Conservation (phyloP, 1,140 invertebrate species). For the Gryon sp. region DNA sequence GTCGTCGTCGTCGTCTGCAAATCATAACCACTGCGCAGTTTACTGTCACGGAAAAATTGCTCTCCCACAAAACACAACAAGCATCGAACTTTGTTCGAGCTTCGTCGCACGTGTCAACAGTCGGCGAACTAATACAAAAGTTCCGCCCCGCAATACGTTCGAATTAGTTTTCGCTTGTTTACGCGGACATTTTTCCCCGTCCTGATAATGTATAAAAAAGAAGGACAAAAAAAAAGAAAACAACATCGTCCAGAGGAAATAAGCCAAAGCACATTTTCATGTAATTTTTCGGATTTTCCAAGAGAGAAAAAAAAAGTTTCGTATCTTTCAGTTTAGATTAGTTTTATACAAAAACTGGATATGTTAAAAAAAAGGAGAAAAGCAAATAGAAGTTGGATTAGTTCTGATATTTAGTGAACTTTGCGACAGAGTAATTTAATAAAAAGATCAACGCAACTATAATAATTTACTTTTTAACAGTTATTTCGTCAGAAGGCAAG, state of each 20-base stretch:
- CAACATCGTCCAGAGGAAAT: conserved; percentile 19
- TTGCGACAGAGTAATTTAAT: too few relatives aligned
- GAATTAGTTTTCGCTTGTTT: conserved; percentile 46
- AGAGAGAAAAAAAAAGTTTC: too few relatives aligned
- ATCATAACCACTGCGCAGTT: conserved; percentile 22
- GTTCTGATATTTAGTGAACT: too few relatives aligned
- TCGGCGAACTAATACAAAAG: conserved; percentile 39
- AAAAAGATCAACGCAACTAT: too few relatives aligned
- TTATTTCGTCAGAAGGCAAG: too few relatives aligned
- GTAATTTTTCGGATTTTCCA: too few relatives aligned
- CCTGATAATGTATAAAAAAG: conserved; percentile 20
- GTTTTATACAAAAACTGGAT: too few relatives aligned
- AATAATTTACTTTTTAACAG: too few relatives aligned
- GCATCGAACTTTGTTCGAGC: conserved; percentile 19
- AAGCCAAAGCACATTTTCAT: conserved; percentile 1
- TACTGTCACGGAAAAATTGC: conserved; percentile 36
- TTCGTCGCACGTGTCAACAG: conserved; percentile 42
- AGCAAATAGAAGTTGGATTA: too few relatives aligned
- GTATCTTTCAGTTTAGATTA: too few relatives aligned
- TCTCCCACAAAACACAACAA: conserved; percentile 19
- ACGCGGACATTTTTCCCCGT: conserved; percentile 36
- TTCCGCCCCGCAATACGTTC: conserved; percentile 29
- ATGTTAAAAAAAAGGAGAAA: too few relatives aligned
- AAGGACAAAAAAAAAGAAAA: too few relatives aligned
- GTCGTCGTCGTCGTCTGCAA: conserved; percentile 12